Evolutionary conservation across 2,888 invertebrate genomes (phyloP).

Genomic region (Glyphotaelius pellucidus): DNA sequence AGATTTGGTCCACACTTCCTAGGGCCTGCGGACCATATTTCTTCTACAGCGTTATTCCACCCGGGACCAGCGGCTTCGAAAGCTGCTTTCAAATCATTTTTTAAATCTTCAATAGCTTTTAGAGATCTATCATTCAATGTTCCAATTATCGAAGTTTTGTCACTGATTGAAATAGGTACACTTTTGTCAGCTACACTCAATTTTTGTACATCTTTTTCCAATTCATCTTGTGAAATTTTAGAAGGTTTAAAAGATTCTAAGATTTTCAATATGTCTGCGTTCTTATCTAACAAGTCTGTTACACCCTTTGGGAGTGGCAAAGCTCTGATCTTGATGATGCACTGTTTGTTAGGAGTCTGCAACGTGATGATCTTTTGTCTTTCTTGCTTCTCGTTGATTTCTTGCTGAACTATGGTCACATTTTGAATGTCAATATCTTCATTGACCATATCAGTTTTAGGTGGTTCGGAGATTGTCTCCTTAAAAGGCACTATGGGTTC

Average conservation of each 20-base stretch:
- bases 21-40: conserved; percentile 96
- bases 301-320: conserved; percentile 86
- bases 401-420: conserved; percentile 67
- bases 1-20: conserved; percentile 93
- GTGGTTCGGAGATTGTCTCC: conserved; percentile 92
- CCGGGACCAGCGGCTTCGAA: conserved; percentile 79
- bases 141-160: conserved; percentile 60
- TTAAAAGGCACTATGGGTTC: conserved; percentile 97
- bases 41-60: conserved; percentile 77
- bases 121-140: conserved; percentile 73
- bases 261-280: conserved; percentile 83
- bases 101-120: conserved; percentile 74
- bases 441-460: conserved; percentile 90
- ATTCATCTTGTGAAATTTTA: conserved; percentile 42
- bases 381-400: conserved; percentile 73
- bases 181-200: conserved; percentile 18
- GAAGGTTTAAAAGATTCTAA: conserved; percentile 51
- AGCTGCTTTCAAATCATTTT: conserved; percentile 78
- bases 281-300: conserved; percentile 84
- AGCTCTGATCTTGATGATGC: conserved; percentile 85
- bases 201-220: conserved; percentile 24
- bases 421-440: conserved; percentile 86
- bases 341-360: conserved; percentile 84
- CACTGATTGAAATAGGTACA: conserved; percentile 65
- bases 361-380: conserved; percentile 78